These are phyloP conservation scores for Dasypus novemcinctus DNA, from an alignment of 2,113 vertebrate genomes.

Conservation along the genomic window DNA sequence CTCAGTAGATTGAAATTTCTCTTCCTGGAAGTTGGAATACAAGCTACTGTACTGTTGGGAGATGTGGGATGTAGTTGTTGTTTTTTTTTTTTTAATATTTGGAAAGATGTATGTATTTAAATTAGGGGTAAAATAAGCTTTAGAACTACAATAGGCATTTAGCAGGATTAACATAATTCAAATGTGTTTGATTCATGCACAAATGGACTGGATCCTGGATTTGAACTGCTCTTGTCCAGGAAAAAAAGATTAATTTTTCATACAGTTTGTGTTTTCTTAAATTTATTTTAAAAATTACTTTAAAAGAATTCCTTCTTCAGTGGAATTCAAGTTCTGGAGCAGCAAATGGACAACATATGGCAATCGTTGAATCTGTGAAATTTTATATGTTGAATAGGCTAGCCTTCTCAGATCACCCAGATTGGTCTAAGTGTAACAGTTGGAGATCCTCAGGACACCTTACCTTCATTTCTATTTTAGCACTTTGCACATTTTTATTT, in stretches of 20 bases:
- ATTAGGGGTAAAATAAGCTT: accelerated
- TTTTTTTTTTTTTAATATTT: background rate
- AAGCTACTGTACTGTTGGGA: background rate
- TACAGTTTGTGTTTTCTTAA: background rate
- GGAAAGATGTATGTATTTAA: background rate
- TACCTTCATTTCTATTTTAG: accelerated
- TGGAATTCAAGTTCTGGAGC: background rate
- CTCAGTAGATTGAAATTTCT: background rate
- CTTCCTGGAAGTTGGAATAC: background rate
- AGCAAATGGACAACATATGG: background rate
- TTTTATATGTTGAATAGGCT: background rate
- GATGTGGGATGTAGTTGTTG: no score
- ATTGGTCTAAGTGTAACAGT: no score
- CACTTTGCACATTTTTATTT: accelerated
- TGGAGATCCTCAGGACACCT: background rate
- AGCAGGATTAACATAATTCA: background rate
- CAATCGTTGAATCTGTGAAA: no score
- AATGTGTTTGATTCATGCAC: background rate
- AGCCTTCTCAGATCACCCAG: accelerated
- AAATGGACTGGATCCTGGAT: background rate
- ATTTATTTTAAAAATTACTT: background rate
- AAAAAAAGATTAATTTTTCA: background rate
- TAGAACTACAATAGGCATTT: background rate
- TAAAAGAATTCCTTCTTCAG: background rate
- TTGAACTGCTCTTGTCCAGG: background rate